These are phyloP conservation scores for Tragelaphus scriptus DNA, from an alignment of 2,113 vertebrate genomes.

Conservation along the genomic window DNA sequence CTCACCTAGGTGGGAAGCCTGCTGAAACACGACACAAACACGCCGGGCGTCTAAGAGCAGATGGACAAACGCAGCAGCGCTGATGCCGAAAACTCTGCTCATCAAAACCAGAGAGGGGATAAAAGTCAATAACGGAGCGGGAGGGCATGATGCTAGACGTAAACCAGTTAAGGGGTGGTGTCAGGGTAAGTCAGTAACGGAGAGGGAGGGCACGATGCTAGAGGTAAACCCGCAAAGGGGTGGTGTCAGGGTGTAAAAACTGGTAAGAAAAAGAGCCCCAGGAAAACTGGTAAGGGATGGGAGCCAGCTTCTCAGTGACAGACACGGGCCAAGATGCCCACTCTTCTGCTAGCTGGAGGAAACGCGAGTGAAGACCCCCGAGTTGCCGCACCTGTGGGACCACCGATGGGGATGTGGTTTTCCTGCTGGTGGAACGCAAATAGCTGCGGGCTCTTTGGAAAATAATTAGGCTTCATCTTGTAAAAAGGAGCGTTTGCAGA, in stretches of 20 bases:
- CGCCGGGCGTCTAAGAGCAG: fast-evolving
- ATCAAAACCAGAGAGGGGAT: neutral
- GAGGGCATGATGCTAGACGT: neutral
- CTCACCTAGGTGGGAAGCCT: neutral
- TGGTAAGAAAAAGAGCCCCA: too few relatives aligned
- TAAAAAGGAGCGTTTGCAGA: neutral
- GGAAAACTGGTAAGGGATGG: fast-evolving
- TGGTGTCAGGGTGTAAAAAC: neutral
- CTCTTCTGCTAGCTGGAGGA: neutral
- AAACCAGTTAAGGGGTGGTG: too few relatives aligned
- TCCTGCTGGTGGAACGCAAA: neutral
- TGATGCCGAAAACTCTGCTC: neutral
- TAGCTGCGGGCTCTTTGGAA: neutral
- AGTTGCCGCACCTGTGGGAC: neutral
- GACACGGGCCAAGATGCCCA: neutral
- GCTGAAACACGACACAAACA: neutral
- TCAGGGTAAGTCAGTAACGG: neutral
- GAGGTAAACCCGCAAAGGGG: too few relatives aligned
- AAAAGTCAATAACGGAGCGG: neutral
- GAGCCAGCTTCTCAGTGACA: neutral
- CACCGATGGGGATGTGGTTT: neutral
- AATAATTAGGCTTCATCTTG: neutral
- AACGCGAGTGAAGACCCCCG: fast-evolving
- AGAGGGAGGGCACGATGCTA: neutral
- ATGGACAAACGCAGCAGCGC: neutral